Evolutionary conservation across 2,888 invertebrate species (phyloP), one percentile per base, ranked within the genome.

Genomic region (Hyalella azteca): DNA sequence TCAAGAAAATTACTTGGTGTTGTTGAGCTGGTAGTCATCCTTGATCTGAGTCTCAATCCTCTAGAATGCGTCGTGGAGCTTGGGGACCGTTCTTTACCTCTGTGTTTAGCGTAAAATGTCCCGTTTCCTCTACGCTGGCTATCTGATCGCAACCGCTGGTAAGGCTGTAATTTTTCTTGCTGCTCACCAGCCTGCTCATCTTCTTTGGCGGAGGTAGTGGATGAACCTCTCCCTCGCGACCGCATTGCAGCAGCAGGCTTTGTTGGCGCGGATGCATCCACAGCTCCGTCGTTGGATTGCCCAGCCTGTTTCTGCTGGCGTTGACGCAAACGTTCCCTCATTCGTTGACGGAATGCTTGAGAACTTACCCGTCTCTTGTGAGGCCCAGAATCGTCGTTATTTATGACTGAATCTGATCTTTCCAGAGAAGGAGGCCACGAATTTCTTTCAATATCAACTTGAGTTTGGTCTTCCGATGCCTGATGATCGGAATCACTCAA

Each of bases 241-340:
- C 54, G 54, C 9, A 54, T 26, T 54, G 54, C 54, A 54, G 54
- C 7, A 11, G 54, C 26, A 5, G 54, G 54, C 11, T 54, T 54
- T 22, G 54, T 26, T 26, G 54, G 22, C 29, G 54, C 29, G 22
- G 54, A 66, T 36, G 26, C 15, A 29, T 36, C 66, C 13, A 19
- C 5, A 36, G 66, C 3, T 29, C 36, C 36, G 19, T 1, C 66
- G 32, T 22, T 5, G 19, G 7, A 36, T n/a, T 66, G 32, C 2
- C 5, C 36, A 7, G 66, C 36, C 19, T 66, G 11, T 5, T 66
- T 66, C 36, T 66, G 32, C 19, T 29, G 32, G 32, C 66, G 66
- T 19, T 66, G 66, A 15, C 66, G 66, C 5, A 66, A 36, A 19
- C 66, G 66, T 36, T 66, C 66, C 19, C 66, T 66, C 19, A 66